These are phyloP conservation scores for Hyles euphorbiae DNA, from an alignment of 1,140 invertebrate species.

Conservation along the genomic window DNA sequence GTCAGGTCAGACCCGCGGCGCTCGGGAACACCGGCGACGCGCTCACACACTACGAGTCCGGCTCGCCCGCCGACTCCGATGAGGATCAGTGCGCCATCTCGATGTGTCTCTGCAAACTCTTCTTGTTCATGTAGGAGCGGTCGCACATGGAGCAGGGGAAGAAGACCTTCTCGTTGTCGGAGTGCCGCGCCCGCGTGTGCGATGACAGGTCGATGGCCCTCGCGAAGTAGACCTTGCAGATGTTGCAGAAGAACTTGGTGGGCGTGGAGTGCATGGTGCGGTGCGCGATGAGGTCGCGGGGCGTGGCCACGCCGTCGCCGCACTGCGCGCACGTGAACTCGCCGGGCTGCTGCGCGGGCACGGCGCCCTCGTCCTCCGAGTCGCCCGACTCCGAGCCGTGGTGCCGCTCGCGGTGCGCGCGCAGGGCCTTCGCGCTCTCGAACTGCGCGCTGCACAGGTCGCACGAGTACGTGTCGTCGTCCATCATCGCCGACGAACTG, in stretches of 20 bases:
- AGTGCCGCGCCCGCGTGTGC: conserved; percentile 75
- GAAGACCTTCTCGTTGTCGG: conserved; percentile 67
- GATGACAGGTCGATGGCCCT: conserved; percentile 74
- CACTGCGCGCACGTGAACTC: conserved; percentile 71
- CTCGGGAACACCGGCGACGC: too few species aligned
- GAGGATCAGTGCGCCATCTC: conserved; percentile 64
- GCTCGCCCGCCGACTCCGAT: too few species aligned
- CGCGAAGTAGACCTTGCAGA: conserved; percentile 76
- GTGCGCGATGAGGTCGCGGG: conserved; percentile 64
- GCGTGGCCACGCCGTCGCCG: conserved; percentile 63
- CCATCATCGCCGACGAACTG: conserved; percentile 30
- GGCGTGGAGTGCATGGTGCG: conserved; percentile 67
- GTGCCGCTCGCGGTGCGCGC: conserved; percentile 39
- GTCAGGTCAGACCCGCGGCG: neutral
- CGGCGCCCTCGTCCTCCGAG: conserved; percentile 43
- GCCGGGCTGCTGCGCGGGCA: conserved; percentile 28
- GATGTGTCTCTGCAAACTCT: conserved; percentile 71
- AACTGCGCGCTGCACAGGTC: conserved; percentile 56
- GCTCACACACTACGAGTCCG: too few species aligned
- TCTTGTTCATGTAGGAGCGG: conserved; percentile 72
- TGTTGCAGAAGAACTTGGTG: conserved; percentile 72
- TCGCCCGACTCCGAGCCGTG: conserved; percentile 54
- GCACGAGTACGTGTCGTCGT: conserved; percentile 49
- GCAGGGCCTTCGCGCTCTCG: conserved; percentile 36
- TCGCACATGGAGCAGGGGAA: conserved; percentile 74